A percentile compares a stretch with the other conserved stretches of the same genome.
phyloP scores from a whole-genome alignment of 2,113 vertebrate genomes.

The Nycticorax nycticorax region DNA sequence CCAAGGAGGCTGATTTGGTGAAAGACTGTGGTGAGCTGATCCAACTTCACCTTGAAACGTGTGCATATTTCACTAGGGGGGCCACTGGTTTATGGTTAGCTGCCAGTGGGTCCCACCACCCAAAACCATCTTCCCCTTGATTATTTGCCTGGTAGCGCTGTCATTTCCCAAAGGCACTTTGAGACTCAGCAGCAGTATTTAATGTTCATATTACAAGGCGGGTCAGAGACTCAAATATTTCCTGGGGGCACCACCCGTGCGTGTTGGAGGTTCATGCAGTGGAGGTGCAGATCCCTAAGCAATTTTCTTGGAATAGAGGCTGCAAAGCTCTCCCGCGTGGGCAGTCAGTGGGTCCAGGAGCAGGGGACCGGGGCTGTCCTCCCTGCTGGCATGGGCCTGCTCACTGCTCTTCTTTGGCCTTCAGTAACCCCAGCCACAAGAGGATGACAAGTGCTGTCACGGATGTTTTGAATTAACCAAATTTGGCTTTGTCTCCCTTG shows the following conservation, averaged over 20 bases:
- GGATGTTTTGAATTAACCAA: not conserved
- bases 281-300: not conserved
- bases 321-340: not conserved
- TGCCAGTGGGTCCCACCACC: not conserved
- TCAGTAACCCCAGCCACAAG: not conserved
- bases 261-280: not conserved
- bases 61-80: not conserved
- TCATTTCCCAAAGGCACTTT: not conserved
- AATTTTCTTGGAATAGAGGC: not conserved
- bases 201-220: not conserved
- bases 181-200: not conserved
- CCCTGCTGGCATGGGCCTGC: not conserved
- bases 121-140: not conserved
- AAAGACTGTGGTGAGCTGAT: not conserved
- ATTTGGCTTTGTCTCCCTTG: not conserved
- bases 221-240: not conserved
- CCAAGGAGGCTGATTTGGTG: not conserved
- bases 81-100: not conserved
- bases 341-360: not conserved
- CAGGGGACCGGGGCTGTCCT: not conserved
- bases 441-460: not conserved
- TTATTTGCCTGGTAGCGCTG: not conserved
- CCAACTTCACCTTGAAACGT: not conserved
- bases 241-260: not conserved
- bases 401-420: not conserved